Conservation (phyloP, 2,797 vertebrate species). For the Anableps anableps region DNA sequence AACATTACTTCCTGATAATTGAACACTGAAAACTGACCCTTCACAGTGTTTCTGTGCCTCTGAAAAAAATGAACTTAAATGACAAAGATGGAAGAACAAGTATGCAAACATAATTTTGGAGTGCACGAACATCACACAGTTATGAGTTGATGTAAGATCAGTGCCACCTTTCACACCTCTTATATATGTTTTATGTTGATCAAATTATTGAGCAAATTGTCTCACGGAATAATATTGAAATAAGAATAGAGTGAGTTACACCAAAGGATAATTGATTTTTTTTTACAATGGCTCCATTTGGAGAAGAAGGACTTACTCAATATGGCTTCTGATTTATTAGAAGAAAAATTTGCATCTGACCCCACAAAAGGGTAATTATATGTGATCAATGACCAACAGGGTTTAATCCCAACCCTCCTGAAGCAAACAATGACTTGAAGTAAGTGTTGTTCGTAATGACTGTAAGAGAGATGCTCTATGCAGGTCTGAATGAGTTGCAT, state of each 20-base stretch:
- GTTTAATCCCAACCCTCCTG: background rate
- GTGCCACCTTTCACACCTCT: background rate
- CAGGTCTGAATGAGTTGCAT: constrained; percentile 42
- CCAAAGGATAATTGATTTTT: background rate
- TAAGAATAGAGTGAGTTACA: constrained; percentile 2
- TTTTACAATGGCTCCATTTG: constrained; percentile 6
- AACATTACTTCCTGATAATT: background rate
- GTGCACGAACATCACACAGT: background rate
- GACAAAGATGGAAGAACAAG: background rate
- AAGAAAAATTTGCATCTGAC: background rate
- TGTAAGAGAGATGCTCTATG: constrained; percentile 23
- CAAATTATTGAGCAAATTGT: constrained; percentile 26
- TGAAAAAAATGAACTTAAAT: background rate
- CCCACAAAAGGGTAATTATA: constrained; percentile 9
- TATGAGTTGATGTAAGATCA: background rate
- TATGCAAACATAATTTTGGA: background rate
- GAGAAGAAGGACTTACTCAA: background rate
- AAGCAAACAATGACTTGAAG: constrained; percentile 16
- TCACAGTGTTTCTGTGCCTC: background rate
- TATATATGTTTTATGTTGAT: background rate
- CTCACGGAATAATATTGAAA: constrained; percentile 10
- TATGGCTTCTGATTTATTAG: background rate
- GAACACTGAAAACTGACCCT: background rate
- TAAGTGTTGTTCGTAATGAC: constrained; percentile 41
- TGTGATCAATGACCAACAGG: constrained; percentile 17